Evolutionary conservation across 2,797 vertebrate genomes (phyloP).

Genomic region (Babyrousa celebensis): DNA sequence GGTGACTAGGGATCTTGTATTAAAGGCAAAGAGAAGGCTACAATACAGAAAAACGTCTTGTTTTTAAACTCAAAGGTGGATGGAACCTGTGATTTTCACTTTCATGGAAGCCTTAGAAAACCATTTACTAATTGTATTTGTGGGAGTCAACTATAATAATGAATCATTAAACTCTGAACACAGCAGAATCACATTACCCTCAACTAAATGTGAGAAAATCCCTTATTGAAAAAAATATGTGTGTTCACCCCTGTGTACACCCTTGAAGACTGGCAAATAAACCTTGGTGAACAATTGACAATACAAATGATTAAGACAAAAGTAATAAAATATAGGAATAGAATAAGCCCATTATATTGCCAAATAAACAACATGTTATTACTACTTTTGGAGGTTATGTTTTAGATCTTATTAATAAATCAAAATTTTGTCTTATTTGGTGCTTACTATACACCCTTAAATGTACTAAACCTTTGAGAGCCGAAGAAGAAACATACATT

Average conservation of each 20-base stretch:
- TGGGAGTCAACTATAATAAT: not conserved
- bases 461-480: not conserved
- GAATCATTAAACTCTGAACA: slow-evolving; percentile 31
- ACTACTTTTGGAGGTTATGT: not conserved
- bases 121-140: slow-evolving; percentile 47
- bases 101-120: slow-evolving; percentile 25
- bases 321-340: slow-evolving; percentile 25
- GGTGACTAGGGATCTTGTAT: not conserved
- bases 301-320: not conserved
- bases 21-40: not conserved
- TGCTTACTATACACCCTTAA: not conserved
- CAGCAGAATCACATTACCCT: not conserved
- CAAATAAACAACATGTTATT: not conserved
- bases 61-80: slow-evolving; percentile 18
- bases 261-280: slow-evolving; percentile 42
- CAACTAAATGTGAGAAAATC: slow-evolving; percentile 33
- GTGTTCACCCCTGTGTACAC: not conserved
- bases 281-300: not conserved
- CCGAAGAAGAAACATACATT: not conserved
- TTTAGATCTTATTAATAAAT: slow-evolving; percentile 56
- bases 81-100: not conserved
- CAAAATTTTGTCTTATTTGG: not conserved
- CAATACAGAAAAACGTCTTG: not conserved
- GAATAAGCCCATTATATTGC: not conserved
- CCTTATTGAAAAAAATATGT: slow-evolving; percentile 7